Conservation (phyloP, 2,797 vertebrate genomes). For the Philypnodon macrostomus region DNA sequence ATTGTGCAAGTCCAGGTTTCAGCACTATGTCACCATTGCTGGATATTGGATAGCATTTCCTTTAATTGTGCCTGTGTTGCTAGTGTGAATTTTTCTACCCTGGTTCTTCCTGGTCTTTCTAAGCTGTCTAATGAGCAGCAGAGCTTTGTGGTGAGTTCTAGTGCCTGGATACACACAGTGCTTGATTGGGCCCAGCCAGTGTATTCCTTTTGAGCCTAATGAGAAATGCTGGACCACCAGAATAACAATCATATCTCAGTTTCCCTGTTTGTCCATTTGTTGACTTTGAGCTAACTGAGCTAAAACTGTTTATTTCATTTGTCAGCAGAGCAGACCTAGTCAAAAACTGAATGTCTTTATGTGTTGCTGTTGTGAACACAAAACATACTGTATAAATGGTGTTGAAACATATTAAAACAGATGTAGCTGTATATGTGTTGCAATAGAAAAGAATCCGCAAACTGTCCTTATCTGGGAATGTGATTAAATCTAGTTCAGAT, state of each 20-base stretch:
- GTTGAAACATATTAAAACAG: conserved; percentile 18
- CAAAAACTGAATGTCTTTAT: conserved; percentile 14
- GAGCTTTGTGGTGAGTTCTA: conserved; percentile 29
- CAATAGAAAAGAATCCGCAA: conserved; percentile 8
- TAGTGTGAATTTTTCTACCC: conserved; percentile 17
- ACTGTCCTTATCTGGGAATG: conserved; percentile 3
- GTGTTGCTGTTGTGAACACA: conserved; percentile 15
- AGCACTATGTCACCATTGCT: too few species aligned
- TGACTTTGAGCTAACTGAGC: conserved; percentile 36
- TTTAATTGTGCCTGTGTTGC: conserved; percentile 24
- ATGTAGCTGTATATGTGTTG: conserved; percentile 16
- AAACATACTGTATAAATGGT: conserved; percentile 7
- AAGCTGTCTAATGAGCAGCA: conserved; percentile 47
- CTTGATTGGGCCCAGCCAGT: conserved; percentile 44
- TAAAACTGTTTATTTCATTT: conserved; percentile 26
- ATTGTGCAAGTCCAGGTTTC: too few species aligned
- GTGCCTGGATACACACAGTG: conserved; percentile 6
- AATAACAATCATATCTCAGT: conserved; percentile 51
- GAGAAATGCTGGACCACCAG: conserved; percentile 56
- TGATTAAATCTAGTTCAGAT: conserved; percentile 26
- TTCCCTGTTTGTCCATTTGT: conserved; percentile 50
- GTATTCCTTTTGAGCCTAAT: conserved; percentile 55
- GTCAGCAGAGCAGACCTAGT: conserved; percentile 6
- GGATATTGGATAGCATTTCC: too few species aligned
- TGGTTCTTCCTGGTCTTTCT: conserved; percentile 28